These are phyloP conservation scores for Ormyrus rosae DNA, from an alignment of 2,888 invertebrate species.

Conservation along the genomic window DNA sequence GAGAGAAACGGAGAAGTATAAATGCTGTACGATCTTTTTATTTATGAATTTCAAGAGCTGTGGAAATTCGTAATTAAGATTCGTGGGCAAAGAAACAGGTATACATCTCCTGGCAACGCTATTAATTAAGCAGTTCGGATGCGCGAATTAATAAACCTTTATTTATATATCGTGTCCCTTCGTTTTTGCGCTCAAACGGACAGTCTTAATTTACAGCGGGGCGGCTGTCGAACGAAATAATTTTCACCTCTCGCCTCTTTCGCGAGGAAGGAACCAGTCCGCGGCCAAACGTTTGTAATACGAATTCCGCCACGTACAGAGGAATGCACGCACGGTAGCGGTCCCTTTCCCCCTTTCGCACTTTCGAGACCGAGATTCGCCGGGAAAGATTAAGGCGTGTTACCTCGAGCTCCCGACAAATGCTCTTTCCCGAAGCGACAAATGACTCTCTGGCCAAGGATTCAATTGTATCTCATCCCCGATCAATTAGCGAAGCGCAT, in stretches of 20 bases:
- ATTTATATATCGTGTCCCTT: too few species aligned
- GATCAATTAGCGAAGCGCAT: neutral
- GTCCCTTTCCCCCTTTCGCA: conserved; percentile 6
- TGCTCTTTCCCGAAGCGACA: neutral
- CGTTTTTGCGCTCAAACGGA: too few species aligned
- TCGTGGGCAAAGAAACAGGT: neutral
- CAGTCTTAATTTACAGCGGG: conserved; percentile 5
- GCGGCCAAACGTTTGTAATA: conserved; percentile 9
- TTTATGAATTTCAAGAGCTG: conserved; percentile 32
- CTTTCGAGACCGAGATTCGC: conserved; percentile 39
- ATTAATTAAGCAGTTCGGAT: neutral
- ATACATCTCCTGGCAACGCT: neutral
- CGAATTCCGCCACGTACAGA: neutral
- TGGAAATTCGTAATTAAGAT: conserved; percentile 33
- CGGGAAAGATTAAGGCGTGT: conserved; percentile 49
- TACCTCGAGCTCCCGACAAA: conserved; percentile 7
- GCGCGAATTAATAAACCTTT: too few species aligned
- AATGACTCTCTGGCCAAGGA: neutral
- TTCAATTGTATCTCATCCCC: neutral
- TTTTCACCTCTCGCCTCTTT: conserved; percentile 7
- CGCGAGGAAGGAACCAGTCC: conserved; percentile 37
- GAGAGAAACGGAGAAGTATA: neutral
- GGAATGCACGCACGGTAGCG: conserved; percentile 33
- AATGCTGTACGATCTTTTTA: conserved; percentile 1
- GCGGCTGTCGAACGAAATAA: conserved; percentile 6